phyloP scores from a whole-genome alignment of 2,113 vertebrate genomes.

The Nothoprocta perdicaria region DNA sequence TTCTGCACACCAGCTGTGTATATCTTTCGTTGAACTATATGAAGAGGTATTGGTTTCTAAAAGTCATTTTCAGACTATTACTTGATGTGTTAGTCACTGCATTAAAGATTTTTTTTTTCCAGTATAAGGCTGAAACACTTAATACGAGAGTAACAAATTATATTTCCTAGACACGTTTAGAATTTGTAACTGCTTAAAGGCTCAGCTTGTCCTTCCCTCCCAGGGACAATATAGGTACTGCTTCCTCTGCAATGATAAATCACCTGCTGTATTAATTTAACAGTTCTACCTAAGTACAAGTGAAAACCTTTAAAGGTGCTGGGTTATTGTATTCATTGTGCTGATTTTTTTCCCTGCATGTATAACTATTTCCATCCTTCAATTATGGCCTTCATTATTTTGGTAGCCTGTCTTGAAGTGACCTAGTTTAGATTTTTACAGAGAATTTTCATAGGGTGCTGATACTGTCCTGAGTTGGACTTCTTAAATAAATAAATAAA shows the following conservation, averaged over 20 bases:
- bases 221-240: rapidly evolving
- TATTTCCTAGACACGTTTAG: not conserved
- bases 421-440: constrained; percentile 42
- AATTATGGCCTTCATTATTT: not conserved
- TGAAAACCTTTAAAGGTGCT: not conserved
- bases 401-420: not conserved
- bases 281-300: not conserved
- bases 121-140: not conserved
- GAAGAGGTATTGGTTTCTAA: constrained; percentile 5
- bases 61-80: not conserved
- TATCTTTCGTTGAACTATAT: not conserved
- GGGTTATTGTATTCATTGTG: not conserved
- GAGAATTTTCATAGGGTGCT: constrained; percentile 7
- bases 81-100: not conserved
- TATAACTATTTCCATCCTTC: not conserved
- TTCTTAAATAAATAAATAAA: not conserved
- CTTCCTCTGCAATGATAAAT: not conserved
- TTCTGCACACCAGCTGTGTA: not conserved
- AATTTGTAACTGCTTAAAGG: rapidly evolving
- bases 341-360: not conserved
- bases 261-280: not conserved
- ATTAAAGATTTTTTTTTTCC: not conserved
- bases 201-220: not conserved
- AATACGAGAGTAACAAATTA: not conserved
- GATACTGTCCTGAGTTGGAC: constrained; percentile 1